Evolutionary conservation across 2,113 vertebrate species (phyloP).

Genomic region (Fregata magnificens): DNA sequence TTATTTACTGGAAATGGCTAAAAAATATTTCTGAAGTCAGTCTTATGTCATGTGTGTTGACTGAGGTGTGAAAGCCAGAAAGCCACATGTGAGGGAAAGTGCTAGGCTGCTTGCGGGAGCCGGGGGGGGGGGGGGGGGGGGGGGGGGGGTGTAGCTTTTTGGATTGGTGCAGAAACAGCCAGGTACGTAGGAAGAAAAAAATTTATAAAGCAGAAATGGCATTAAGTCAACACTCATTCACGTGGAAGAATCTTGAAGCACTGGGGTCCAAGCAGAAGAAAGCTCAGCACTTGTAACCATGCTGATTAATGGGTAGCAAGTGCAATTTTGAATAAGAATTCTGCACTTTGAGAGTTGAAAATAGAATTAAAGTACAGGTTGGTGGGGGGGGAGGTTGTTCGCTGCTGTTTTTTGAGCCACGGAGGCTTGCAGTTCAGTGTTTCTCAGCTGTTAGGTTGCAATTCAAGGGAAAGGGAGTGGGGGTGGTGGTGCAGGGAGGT

Average conservation of each 20-base stretch:
- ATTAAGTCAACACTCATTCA: neutral
- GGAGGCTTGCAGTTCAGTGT: neutral
- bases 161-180: neutral
- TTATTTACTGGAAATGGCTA: neutral
- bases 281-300: neutral
- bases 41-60: neutral
- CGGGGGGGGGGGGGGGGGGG: fast-evolving
- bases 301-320: neutral
- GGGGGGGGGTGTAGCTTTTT: neutral
- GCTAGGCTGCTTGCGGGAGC: neutral
- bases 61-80: neutral
- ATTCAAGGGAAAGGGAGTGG: neutral
- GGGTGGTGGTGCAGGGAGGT: neutral
- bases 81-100: neutral
- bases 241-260: neutral
- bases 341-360: neutral
- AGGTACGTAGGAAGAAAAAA: fast-evolving
- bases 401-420: neutral
- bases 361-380: neutral
- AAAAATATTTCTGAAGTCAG: neutral
- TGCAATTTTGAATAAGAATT: neutral
- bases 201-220: neutral
- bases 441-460: neutral
- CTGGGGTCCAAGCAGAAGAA: neutral
- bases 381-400: neutral